phyloP scores from a whole-genome alignment of 1,140 invertebrate genomes.

The Sitophilus oryzae region DNA sequence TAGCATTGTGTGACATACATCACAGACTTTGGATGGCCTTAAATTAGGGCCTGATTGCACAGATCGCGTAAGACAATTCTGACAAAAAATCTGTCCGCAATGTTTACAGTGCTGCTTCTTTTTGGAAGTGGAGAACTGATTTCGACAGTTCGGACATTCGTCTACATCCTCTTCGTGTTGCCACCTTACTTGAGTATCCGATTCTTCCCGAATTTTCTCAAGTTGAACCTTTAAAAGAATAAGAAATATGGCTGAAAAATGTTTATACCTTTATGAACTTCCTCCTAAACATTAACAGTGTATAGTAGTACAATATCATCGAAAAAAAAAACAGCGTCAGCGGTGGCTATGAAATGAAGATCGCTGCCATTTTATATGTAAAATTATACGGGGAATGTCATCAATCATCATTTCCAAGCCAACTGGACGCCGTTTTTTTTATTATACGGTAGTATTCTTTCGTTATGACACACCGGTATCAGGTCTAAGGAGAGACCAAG shows the following conservation, averaged over 20 bases:
- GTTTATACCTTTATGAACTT: too few species aligned
- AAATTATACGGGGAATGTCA: too few species aligned
- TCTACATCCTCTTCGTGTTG: slow-evolving; percentile 94
- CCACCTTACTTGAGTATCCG: slow-evolving; percentile 91
- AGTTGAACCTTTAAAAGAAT: slow-evolving; percentile 65
- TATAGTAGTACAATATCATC: too few species aligned
- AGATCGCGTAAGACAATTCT: slow-evolving; percentile 71
- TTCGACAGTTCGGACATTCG: slow-evolving; percentile 80
- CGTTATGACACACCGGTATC: too few species aligned
- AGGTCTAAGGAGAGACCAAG: too few species aligned
- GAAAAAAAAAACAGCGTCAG: too few species aligned
- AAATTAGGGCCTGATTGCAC: slow-evolving; percentile 83
- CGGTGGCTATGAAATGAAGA: too few species aligned
- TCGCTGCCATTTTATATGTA: too few species aligned
- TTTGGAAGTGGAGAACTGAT: slow-evolving; percentile 51
- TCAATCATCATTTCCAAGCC: too few species aligned
- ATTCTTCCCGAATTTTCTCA: slow-evolving; percentile 88
- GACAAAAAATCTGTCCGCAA: slow-evolving; percentile 94
- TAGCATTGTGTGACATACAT: slow-evolving; percentile 94
- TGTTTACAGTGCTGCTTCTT: slow-evolving; percentile 83
- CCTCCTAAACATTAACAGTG: too few species aligned
- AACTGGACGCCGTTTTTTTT: too few species aligned
- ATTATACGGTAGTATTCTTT: too few species aligned
- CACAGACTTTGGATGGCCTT: slow-evolving; percentile 83
- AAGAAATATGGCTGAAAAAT: background rate